Conservation (phyloP, 2,888 invertebrate genomes). For the Tachystola acroxantha region DNA sequence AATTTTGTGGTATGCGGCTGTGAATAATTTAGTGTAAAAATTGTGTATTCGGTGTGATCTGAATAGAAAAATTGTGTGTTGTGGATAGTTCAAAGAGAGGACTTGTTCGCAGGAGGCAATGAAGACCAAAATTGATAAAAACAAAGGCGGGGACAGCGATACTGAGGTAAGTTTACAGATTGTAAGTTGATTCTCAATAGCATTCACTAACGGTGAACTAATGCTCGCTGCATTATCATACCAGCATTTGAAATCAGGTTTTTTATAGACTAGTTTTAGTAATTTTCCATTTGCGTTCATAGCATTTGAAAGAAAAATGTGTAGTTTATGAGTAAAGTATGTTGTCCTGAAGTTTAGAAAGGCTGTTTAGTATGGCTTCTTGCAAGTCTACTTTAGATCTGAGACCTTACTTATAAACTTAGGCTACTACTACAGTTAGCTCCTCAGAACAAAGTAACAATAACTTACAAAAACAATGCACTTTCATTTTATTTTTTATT, state of each 20-base stretch:
- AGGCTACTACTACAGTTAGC: no score
- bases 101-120: slow-evolving; percentile 72
- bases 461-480: no score
- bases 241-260: slow-evolving; percentile 13
- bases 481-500: no score
- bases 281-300: neutral
- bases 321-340: no score
- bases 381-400: no score
- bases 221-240: slow-evolving; percentile 20
- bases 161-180: slow-evolving; percentile 70
- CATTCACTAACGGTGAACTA: slow-evolving; percentile 21
- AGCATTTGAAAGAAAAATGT: neutral
- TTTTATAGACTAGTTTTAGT: slow-evolving; percentile 6
- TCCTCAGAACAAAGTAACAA: no score
- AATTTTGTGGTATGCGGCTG: slow-evolving; percentile 60
- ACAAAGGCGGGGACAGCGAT: slow-evolving; percentile 75
- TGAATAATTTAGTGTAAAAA: slow-evolving; percentile 61
- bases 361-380: no score
- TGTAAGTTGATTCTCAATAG: slow-evolving; percentile 14
- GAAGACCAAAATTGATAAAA: slow-evolving; percentile 79
- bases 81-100: slow-evolving; percentile 57
- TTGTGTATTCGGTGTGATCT: slow-evolving; percentile 47
- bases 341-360: no score
- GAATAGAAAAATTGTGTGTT: slow-evolving; percentile 40
- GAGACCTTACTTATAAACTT: no score